These are phyloP conservation scores for Loxodonta africana DNA, from an alignment of 2,113 vertebrate species.

Conservation along the genomic window DNA sequence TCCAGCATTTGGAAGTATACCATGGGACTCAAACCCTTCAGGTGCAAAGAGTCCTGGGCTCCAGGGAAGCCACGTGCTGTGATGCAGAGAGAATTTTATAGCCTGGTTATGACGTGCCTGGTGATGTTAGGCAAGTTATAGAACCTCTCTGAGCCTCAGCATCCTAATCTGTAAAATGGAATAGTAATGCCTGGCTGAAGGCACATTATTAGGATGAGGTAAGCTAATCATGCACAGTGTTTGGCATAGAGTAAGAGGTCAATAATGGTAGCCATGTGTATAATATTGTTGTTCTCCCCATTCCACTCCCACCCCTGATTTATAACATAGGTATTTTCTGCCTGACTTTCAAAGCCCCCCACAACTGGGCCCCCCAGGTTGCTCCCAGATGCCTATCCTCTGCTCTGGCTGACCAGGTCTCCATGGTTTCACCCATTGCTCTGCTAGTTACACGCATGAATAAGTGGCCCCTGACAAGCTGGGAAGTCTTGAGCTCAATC, in stretches of 20 bases:
- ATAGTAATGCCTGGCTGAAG: background rate
- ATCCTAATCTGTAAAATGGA: slow-evolving; percentile 44
- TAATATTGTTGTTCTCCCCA: background rate
- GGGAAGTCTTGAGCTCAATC: background rate
- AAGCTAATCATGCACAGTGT: background rate
- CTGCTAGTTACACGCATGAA: background rate
- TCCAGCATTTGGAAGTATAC: background rate
- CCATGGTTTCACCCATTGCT: background rate
- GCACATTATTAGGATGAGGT: background rate
- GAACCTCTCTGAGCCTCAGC: background rate
- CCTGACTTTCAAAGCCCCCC: background rate
- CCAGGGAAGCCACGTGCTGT: background rate
- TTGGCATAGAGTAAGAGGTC: background rate
- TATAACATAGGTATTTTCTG: background rate
- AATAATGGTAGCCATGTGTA: no score
- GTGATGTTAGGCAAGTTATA: background rate
- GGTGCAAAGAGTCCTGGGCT: background rate
- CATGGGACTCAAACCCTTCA: background rate
- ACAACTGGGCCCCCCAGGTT: background rate
- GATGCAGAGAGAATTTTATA: background rate
- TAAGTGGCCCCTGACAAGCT: background rate
- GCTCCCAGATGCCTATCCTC: background rate
- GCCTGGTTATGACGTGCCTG: background rate
- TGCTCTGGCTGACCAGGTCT: background rate
- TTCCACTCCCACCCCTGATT: background rate